These are phyloP conservation scores for Nasonia longicornis DNA, from an alignment of 1,140 invertebrate species.

Conservation along the genomic window DNA sequence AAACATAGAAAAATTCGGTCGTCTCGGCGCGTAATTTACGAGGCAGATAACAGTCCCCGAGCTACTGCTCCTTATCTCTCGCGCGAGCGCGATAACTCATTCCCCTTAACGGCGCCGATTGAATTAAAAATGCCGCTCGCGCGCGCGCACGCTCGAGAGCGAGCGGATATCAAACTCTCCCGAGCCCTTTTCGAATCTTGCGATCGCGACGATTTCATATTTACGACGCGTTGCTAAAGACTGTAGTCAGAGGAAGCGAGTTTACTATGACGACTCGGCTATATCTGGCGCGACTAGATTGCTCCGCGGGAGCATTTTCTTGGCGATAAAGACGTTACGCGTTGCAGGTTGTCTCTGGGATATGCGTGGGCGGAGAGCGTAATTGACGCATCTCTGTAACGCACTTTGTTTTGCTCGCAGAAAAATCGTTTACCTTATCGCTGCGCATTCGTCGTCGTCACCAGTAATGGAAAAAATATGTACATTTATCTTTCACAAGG, in stretches of 20 bases:
- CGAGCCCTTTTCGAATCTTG: background rate
- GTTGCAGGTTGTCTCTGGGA: background rate
- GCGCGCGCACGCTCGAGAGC: background rate
- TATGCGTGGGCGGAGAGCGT: no score
- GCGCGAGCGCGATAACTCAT: constrained; percentile 24
- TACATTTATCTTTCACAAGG: background rate
- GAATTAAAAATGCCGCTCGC: constrained; percentile 36
- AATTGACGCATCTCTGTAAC: no score
- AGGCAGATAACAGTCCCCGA: constrained; percentile 18
- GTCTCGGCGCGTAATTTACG: constrained; percentile 24
- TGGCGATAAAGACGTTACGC: background rate
- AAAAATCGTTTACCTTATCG: background rate
- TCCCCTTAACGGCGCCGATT: constrained; percentile 18
- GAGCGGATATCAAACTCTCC: constrained; percentile 8
- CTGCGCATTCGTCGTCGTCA: background rate
- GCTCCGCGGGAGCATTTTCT: background rate
- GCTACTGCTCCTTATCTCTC: constrained; percentile 17
- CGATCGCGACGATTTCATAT: constrained; percentile 19
- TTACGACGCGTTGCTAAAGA: background rate
- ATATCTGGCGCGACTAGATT: background rate
- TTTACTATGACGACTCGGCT: background rate
- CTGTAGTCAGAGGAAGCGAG: background rate
- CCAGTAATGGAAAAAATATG: no score
- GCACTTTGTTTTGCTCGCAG: background rate
- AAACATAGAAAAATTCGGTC: constrained; percentile 18